phyloP scores from a whole-genome alignment of 2,797 vertebrate genomes.

The Clarias pachynema region DNA sequence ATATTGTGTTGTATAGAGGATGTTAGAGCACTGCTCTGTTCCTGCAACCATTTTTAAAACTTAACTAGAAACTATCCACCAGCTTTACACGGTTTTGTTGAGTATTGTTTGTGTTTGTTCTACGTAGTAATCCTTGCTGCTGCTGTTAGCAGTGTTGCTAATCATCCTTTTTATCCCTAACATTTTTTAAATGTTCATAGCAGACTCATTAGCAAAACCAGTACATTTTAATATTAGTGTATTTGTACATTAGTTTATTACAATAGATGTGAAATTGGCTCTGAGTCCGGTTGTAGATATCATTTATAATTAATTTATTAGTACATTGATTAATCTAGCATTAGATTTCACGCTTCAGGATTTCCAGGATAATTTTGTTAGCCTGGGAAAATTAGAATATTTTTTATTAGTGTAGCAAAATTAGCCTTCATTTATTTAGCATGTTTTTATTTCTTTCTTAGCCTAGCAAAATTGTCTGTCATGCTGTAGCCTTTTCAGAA shows the following conservation, averaged over 20 bases:
- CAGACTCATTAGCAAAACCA: neutral
- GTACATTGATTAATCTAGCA: too few species aligned
- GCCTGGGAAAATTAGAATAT: too few species aligned
- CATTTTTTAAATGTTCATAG: neutral
- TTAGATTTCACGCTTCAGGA: too few species aligned
- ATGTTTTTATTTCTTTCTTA: neutral
- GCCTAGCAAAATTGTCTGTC: neutral
- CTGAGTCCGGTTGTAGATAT: too few species aligned
- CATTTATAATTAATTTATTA: too few species aligned
- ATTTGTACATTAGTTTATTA: neutral
- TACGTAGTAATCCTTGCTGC: neutral
- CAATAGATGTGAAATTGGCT: too few species aligned
- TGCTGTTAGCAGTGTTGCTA: neutral
- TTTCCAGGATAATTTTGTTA: too few species aligned
- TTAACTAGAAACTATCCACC: neutral
- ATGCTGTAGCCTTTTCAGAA: neutral
- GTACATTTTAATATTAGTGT: neutral
- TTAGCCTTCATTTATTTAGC: too few species aligned
- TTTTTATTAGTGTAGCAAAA: too few species aligned
- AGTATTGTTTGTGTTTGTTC: neutral
- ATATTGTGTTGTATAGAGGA: conserved; percentile 47
- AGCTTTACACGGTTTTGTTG: neutral
- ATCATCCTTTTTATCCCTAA: neutral
- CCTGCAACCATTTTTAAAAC: neutral
- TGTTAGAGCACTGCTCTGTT: conserved; percentile 20